Conservation (phyloP, 2,888 invertebrate species). For the Corythucha ciliata region DNA sequence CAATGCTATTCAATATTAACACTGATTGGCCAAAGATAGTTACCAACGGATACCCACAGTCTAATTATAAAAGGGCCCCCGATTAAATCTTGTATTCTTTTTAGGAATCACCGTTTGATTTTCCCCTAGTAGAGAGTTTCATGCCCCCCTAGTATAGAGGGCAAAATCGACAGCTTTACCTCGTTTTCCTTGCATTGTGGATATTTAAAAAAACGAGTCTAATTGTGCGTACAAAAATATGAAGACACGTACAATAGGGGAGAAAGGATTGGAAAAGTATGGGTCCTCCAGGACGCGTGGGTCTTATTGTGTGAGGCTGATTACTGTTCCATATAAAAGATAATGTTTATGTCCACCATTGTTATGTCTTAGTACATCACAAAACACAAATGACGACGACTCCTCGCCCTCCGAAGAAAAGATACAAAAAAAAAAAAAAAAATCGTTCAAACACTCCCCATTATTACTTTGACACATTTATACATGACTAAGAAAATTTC, state of each 20-base stretch:
- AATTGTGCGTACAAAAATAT: constrained; percentile 20
- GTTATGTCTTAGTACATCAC: constrained; percentile 23
- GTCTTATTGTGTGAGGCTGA: constrained; percentile 24
- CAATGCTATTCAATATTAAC: constrained; percentile 22
- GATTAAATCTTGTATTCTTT: constrained; percentile 12
- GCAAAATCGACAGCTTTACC: too few relatives aligned
- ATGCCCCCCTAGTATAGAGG: too few relatives aligned
- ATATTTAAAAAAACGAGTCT: constrained; percentile 11
- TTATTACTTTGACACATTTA: too few relatives aligned
- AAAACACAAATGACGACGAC: too few relatives aligned
- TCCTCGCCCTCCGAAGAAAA: too few relatives aligned
- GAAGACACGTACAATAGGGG: constrained; percentile 20
- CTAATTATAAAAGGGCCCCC: constrained; percentile 22
- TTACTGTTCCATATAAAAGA: constrained; percentile 20
- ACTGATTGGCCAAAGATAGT: constrained; percentile 21
- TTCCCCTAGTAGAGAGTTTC: too few relatives aligned
- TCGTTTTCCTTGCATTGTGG: constrained; percentile 18
- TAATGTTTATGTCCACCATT: constrained; percentile 24
- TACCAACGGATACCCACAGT: constrained; percentile 14
- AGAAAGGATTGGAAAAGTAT: constrained; percentile 19
- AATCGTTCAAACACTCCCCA: too few relatives aligned
- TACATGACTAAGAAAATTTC: too few relatives aligned
- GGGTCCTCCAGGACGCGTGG: constrained; percentile 18
- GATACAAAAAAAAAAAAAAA: too few relatives aligned
- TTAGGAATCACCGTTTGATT: not conserved